phyloP scores from a whole-genome alignment of 2,113 vertebrate species.

The Bucco capensis region DNA sequence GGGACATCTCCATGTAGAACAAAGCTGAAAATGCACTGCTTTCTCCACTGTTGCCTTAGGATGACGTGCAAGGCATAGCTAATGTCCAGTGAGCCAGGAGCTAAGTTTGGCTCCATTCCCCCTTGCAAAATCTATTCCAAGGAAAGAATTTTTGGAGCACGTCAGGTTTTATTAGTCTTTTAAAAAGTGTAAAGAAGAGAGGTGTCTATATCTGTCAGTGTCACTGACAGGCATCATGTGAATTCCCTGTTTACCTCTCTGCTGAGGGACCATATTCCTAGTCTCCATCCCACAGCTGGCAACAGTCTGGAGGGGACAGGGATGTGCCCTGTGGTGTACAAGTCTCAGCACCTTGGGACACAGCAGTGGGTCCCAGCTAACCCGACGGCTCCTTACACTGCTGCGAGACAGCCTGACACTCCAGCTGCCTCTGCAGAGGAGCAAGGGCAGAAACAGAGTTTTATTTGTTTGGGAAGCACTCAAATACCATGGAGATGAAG shows the following conservation, averaged over 20 bases:
- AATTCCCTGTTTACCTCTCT: background rate
- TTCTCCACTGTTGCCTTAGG: background rate
- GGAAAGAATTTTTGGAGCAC: background rate
- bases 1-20: background rate
- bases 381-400: background rate
- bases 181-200: background rate
- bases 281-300: background rate
- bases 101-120: background rate
- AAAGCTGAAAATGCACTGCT: background rate
- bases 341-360: background rate
- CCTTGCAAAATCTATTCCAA: background rate
- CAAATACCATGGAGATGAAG: constrained; percentile 47
- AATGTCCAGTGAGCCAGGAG: background rate
- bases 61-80: background rate
- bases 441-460: background rate
- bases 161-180: background rate
- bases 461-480: constrained; percentile 60
- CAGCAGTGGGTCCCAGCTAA: background rate
- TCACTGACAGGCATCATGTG: background rate
- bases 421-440: constrained; percentile 16
- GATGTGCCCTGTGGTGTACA: background rate
- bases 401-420: background rate
- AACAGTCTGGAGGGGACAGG: background rate
- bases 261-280: background rate
- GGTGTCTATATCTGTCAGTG: background rate